Evolutionary conservation across 2,113 vertebrate genomes (phyloP).

Genomic region (Equus przewalskii): DNA sequence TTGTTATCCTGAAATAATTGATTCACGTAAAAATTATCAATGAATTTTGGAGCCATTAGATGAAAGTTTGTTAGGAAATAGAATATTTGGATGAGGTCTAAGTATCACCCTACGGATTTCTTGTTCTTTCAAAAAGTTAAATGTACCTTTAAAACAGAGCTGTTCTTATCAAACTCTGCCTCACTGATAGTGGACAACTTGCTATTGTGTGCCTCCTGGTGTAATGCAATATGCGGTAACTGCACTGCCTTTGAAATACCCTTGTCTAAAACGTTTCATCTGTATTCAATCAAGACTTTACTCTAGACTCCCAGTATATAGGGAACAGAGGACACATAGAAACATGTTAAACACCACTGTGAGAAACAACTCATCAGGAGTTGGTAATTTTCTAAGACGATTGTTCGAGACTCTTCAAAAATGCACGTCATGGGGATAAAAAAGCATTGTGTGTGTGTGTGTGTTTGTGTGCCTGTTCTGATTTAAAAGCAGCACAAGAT

Average conservation of each 20-base stretch:
- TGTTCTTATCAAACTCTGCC: not conserved
- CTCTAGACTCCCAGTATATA: not conserved
- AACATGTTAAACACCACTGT: not conserved
- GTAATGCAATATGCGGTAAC: not conserved
- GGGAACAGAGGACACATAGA: not conserved
- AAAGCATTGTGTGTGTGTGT: not conserved
- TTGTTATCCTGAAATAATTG: not conserved
- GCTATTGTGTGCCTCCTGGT: not conserved
- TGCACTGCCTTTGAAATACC: not conserved
- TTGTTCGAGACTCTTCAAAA: not conserved
- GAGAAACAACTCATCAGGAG: not conserved
- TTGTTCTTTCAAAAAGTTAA: not conserved
- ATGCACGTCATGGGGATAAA: not conserved
- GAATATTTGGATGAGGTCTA: not conserved
- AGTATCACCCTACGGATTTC: not conserved
- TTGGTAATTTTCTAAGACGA: not conserved
- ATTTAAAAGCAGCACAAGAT: conserved; percentile 21
- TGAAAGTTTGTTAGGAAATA: not conserved
- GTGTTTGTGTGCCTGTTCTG: not conserved
- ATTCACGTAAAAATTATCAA: not conserved
- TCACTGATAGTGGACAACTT: not conserved
- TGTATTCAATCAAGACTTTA: not conserved
- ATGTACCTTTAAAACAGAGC: not conserved
- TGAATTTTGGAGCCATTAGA: not conserved
- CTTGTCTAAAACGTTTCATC: not conserved